Base-by-base conservation (phyloP, 2,797 vertebrate genomes). In the Arctocebus calabarensis region DNA sequence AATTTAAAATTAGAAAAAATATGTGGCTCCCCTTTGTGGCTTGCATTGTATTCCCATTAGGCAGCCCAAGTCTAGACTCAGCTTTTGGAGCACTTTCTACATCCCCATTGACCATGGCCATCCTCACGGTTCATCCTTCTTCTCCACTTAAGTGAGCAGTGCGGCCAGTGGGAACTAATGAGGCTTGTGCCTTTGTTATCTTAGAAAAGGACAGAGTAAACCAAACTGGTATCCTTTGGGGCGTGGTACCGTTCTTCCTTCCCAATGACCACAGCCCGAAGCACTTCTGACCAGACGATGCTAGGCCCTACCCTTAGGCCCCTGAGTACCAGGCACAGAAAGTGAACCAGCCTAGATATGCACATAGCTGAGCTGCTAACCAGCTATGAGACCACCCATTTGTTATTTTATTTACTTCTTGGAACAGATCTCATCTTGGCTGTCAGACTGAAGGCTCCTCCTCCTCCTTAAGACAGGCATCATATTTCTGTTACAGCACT, bases 111-210 rank as follows among this genome's bases (percentile, higher is more conserved):
- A 55, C 43, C 17, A 7, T 27, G 12, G 25, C 57, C 74, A 20
- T 57, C n/a, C 66, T 52, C 23, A 34, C 0, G 20, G 16, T 1
- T 13, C 8, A 4, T 5, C 29, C 66, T 40, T 4, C 79, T 9
- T 59, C 23, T 34, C 34, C 43, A 22, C 37, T 2, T 2, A 17
- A 81, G 20, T 20, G 48, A 79, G 48, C 59, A 61, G 74, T n/a
- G 68, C 37, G 27, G 13, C 0, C 3, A 9, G 25, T 27, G 3
- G 37, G 1, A 13, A 20, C 52, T 55, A 88, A 64, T 23, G 25
- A 59, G 74, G 59, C 45, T 55, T 27, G 43, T 61, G 64, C 79
- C 71, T 89, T 45, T 79, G 32, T 25, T 48, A 64, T 16, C 45
- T 32, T 27, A 57, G 45, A 61, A 34, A 81, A 20, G 12, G 45